Percentiles rank a stretch among this genome's conserved stretches.
These are phyloP conservation scores for Sparidentex hasta DNA, from an alignment of 2,797 vertebrate species.

Conservation along the genomic window DNA sequence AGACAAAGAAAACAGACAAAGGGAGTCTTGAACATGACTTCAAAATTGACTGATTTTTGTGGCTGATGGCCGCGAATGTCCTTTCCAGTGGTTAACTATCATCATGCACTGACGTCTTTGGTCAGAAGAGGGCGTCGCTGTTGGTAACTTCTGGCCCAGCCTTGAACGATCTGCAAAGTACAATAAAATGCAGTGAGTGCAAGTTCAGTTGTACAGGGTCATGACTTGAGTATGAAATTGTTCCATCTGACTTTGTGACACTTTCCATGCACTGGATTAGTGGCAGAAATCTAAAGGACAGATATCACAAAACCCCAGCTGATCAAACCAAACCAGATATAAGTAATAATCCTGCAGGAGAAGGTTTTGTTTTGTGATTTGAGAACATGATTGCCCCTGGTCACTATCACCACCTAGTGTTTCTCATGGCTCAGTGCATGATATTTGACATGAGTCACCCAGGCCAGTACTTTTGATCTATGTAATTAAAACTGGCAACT, in stretches of 20 bases:
- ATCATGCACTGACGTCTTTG: slow-evolving; percentile 88
- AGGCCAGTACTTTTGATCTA: not conserved
- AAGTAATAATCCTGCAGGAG: not conserved
- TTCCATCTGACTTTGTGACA: not conserved
- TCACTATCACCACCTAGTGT: slow-evolving; percentile 69
- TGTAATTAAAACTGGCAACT: no score
- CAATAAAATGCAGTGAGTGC: not conserved
- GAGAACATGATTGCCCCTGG: not conserved
- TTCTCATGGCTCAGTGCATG: slow-evolving; percentile 14
- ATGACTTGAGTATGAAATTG: not conserved
- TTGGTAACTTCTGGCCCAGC: slow-evolving; percentile 89
- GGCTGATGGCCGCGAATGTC: slow-evolving; percentile 15
- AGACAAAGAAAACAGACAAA: not conserved
- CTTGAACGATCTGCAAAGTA: slow-evolving; percentile 86
- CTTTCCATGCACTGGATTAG: not conserved
- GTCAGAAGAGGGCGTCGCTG: slow-evolving; percentile 86
- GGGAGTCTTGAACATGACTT: slow-evolving; percentile 14
- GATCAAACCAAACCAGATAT: not conserved
- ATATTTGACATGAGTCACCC: slow-evolving; percentile 1
- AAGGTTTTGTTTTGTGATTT: not conserved
- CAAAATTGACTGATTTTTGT: slow-evolving; percentile 35
- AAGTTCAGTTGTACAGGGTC: slow-evolving; percentile 6
- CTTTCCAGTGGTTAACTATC: slow-evolving; percentile 18
- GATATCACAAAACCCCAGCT: not conserved
- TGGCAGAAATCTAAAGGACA: not conserved